Conservation (phyloP, 2,113 vertebrate species). For the Heptranchias perlo region DNA sequence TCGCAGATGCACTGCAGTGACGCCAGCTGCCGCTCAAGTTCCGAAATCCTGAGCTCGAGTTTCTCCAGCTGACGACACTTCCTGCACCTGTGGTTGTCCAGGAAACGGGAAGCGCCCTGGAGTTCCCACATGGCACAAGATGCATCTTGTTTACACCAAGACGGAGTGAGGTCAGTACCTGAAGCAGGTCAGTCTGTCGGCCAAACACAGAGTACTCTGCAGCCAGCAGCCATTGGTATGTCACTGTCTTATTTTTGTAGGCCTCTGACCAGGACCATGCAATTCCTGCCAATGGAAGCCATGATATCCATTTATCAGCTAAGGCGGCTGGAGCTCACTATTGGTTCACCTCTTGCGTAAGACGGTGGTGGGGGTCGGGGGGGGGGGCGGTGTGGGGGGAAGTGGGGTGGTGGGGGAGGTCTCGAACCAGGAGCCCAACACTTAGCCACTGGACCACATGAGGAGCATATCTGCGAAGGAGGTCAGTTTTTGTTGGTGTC, state of each 20-base stretch:
- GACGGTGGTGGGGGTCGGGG: no score
- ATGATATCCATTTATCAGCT: not conserved
- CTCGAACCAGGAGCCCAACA: not conserved
- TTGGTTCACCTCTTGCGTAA: no score
- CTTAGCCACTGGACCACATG: not conserved
- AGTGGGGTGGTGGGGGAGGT: no score
- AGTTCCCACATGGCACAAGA: no score
- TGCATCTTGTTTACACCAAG: not conserved
- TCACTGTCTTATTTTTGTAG: not conserved
- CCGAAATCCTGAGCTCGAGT: no score
- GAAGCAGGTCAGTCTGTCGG: not conserved
- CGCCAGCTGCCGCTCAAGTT: no score
- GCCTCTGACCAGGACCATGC: not conserved
- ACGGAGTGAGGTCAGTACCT: not conserved
- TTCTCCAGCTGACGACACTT: no score
- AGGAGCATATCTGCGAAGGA: not conserved
- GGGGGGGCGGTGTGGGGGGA: no score
- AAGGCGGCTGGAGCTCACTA: no score
- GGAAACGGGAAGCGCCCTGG: no score
- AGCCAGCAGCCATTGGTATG: not conserved
- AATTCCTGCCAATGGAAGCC: not conserved
- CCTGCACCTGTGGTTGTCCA: no score
- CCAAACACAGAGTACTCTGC: not conserved
- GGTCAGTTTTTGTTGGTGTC: not conserved
- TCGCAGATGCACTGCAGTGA: no score